Evolutionary conservation across 1,140 invertebrate genomes (phyloP).

Genomic region (Drosophila sproati): DNA sequence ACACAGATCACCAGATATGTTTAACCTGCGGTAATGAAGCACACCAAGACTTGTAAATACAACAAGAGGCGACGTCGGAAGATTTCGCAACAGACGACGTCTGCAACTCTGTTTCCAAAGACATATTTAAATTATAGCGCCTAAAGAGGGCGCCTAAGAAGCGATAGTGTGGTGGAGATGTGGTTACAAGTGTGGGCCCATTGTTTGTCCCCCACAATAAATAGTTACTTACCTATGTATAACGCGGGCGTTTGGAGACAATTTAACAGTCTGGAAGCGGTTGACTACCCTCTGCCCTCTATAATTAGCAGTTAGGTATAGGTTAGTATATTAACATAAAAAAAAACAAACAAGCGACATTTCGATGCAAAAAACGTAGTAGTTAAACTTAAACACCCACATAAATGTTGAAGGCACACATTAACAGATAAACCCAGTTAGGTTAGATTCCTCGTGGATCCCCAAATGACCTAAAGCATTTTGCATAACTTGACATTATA

Average conservation of each 20-base stretch:
- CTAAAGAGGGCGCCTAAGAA: slow-evolving; percentile 25
- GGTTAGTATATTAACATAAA: slow-evolving; percentile 31
- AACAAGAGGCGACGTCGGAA: slow-evolving; percentile 75
- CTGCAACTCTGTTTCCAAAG: slow-evolving; percentile 75
- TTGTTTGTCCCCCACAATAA: slow-evolving; percentile 32
- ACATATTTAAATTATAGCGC: slow-evolving; percentile 75
- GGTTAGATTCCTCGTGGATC: slow-evolving; percentile 5
- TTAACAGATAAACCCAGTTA: slow-evolving; percentile 42
- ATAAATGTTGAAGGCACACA: slow-evolving; percentile 36
- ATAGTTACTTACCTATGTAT: slow-evolving; percentile 48
- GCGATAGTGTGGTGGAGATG: slow-evolving; percentile 9
- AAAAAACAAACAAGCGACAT: slow-evolving; percentile 60
- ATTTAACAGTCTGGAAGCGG: not conserved
- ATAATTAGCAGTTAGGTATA: slow-evolving; percentile 47
- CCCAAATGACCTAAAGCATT: slow-evolving; percentile 20
- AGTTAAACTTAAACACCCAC: slow-evolving; percentile 22
- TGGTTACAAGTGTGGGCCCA: slow-evolving; percentile 13
- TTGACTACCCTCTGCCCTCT: slow-evolving; percentile 13
- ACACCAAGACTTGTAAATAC: slow-evolving; percentile 81
- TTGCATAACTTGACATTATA: slow-evolving; percentile 46
- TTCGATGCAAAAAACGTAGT: slow-evolving; percentile 71
- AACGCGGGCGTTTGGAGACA: slow-evolving; percentile 9
- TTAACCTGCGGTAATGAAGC: slow-evolving; percentile 85
- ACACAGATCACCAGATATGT: slow-evolving; percentile 92
- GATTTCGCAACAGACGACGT: slow-evolving; percentile 70